Base-by-base conservation (phyloP, 2,888 invertebrate species). In the Apodemia mormo region DNA sequence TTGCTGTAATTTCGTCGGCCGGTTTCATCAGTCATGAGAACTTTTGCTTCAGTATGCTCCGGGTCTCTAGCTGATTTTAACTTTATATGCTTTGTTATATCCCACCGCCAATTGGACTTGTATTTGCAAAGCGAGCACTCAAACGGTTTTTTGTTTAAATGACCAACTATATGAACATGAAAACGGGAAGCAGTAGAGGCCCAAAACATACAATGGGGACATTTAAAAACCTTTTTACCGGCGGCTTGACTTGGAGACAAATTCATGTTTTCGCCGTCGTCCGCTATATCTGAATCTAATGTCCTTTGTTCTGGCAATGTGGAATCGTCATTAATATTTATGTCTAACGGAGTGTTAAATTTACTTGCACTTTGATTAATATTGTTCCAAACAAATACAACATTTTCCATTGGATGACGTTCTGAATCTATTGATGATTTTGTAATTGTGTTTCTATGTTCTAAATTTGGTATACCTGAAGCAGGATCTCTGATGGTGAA, bases 61-160 rank as follows among this genome's bases (percentile, higher is more conserved):
- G 96, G 96, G 90, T 97, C 98, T 75, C 97, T 94, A 33, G 96
- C 96, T 8, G 97, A 96, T 92, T 98, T 98, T 79, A 98, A 93
- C 81, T 97, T 96, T 76, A 99, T 98, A 87, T 99, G 99, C 86
- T 99, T 98, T 40, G 98, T 97, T 73, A 99, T 98, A 90, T 99
- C 99, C 97, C 98, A 98, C 75, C 98, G 95, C 98, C 98, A 99
- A 85, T 99, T 99, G 43, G 98, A 98, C 78, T 97, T 96, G 84
- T 98, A 98, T 69, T 97, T 96, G 90, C 99, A 99, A 22, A 97
- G 94, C 1, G 98, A 98, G 90, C 99, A 99, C 88, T 98, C 97
- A 86, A 98, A 99, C 0, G 98, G 98, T 83, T 98, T 97, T 83
- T 97, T 97, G 87, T 98, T 98, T 76, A 97, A 94, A 88, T 98